Conservation (phyloP, 2,113 vertebrate genomes). For the Cephalophus harveyi region DNA sequence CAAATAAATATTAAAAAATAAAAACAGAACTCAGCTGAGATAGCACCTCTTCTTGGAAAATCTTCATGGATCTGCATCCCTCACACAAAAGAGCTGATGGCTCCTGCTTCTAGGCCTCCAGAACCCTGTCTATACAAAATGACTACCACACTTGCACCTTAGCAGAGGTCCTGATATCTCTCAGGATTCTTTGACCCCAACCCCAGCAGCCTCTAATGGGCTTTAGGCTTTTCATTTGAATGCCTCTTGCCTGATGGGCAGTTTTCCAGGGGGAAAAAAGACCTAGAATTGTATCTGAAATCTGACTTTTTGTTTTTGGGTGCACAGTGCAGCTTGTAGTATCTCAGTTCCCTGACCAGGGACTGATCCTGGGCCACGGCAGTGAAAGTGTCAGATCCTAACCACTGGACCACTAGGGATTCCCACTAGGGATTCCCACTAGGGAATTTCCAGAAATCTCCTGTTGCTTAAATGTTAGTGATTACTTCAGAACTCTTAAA, state of each 20-base stretch:
- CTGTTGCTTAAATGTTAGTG: slow-evolving; percentile 17
- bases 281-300: background rate
- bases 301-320: background rate
- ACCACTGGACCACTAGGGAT: background rate
- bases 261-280: background rate
- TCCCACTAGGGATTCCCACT: background rate
- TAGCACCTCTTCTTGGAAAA: background rate
- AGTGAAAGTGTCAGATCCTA: background rate
- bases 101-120: background rate
- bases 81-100: background rate
- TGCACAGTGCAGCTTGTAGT: background rate
- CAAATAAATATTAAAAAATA: background rate
- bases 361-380: background rate
- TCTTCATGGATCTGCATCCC: background rate
- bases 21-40: background rate
- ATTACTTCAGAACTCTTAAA: slow-evolving; percentile 2
- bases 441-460: background rate
- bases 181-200: background rate
- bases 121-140: background rate
- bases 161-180: background rate
- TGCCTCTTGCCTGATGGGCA: background rate
- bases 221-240: background rate
- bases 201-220: background rate
- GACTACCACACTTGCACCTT: background rate
- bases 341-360: background rate